Evolutionary conservation across 2,113 vertebrate species (phyloP).

Genomic region (Melanocharis versteri): DNA sequence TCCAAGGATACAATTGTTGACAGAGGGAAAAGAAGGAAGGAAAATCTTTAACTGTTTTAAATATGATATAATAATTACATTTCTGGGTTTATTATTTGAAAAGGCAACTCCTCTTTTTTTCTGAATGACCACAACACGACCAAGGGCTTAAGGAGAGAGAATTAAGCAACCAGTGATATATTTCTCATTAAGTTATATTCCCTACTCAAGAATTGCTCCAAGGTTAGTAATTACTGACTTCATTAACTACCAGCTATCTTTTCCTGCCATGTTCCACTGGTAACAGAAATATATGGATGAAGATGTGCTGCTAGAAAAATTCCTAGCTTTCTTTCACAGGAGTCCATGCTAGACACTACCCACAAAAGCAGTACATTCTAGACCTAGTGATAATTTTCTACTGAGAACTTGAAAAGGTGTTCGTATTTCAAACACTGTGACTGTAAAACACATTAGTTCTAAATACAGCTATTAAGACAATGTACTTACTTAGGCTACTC

Average conservation of each 20-base stretch:
- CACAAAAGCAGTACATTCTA: background rate
- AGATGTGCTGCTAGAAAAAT: background rate
- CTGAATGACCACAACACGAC: background rate
- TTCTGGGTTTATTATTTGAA: background rate
- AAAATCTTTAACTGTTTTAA: background rate
- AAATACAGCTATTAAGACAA: background rate
- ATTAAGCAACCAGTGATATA: background rate
- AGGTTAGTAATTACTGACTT: background rate
- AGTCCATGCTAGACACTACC: background rate
- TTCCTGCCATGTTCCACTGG: background rate
- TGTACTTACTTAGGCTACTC: slow-evolving; percentile 95
- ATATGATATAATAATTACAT: background rate
- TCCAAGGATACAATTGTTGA: background rate
- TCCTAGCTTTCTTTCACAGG: background rate
- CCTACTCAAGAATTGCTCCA: background rate
- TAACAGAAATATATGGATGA: background rate
- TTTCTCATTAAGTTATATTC: background rate
- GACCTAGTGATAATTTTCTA: background rate
- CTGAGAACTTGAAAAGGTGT: background rate
- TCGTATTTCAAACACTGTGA: background rate
- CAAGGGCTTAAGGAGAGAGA: background rate
- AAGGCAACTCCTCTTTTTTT: background rate
- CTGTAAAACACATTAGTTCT: background rate
- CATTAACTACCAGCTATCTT: background rate
- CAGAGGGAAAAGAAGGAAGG: background rate